Evolutionary conservation across 2,797 vertebrate genomes (phyloP), one percentile per base, ranked within the genome.

Genomic region (Tangara arthus): DNA sequence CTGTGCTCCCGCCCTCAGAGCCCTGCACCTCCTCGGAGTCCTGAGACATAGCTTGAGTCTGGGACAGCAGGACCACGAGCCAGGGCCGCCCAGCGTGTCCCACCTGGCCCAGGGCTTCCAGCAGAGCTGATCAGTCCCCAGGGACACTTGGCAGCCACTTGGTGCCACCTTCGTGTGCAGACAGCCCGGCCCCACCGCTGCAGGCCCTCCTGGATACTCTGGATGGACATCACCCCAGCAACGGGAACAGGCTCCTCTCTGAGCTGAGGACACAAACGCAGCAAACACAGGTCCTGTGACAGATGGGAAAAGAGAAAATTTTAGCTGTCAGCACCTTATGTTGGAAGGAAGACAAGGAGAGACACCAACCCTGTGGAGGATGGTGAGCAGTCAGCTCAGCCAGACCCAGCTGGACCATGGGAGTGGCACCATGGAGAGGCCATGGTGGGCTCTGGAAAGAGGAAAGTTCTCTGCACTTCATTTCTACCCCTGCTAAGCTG

Each of bases 111-210:
- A n/a, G 52, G 0, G 1, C 52, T 12, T 63, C 37, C 77, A 34
- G 35, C 39, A 85, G 68, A 87, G 56, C 32, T 77, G 24, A 12
- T 1, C 37, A 39, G 49, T 30, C 41, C 53, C 53, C 56, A 27
- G 39, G 39, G 59, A 28, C n/a, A 26, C 32, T 32, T 41, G 21
- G 44, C 35, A 82, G 56, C 23, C 69, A 13, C 28, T 5, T 2
- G 0, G 12, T 35, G 46, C 35, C 90, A 68, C 57, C 55, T 77
- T 1, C 10, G 41, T 24, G 59, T 4, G 6, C 23, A 11, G 35
- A 49, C 37, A 78, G 27, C n/a, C 42, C 0, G 0, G 19, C 28
- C 24, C 47, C 71, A 24, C 6, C 3, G 4, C 28, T 1, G 0
- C 79, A 14, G 41, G 8, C 3, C 1, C 9, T 15, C 22, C 16